Percentiles rank a stretch among this genome's conserved stretches.
Evolutionary conservation across 2,797 vertebrate genomes (phyloP).

Genomic region (Ctenopoma kingsleyae): DNA sequence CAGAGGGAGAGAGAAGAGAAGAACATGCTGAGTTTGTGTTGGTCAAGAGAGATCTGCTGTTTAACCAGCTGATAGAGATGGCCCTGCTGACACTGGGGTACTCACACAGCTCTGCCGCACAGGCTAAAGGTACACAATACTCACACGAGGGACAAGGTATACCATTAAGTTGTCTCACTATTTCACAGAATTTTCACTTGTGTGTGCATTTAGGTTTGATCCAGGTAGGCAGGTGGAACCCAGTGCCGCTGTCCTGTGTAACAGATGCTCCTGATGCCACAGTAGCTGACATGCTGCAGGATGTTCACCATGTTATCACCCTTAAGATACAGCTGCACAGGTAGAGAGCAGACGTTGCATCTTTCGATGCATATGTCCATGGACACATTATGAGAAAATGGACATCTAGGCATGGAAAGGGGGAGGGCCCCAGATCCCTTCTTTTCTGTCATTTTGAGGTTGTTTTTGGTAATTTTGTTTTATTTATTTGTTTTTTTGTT

Average conservation of each 20-base stretch:
- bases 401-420: too few relatives aligned
- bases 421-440: too few relatives aligned
- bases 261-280: slow-evolving; percentile 96
- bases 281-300: slow-evolving; percentile 97
- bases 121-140: slow-evolving; percentile 91
- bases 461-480: too few relatives aligned
- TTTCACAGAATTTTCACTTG: not conserved
- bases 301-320: slow-evolving; percentile 96
- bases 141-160: not conserved
- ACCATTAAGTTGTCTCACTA: not conserved
- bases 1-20: slow-evolving; percentile 90
- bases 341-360: slow-evolving; percentile 71
- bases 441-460: too few relatives aligned
- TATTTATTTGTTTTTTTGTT: too few relatives aligned
- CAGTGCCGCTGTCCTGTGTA: slow-evolving; percentile 94
- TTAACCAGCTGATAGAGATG: slow-evolving; percentile 97
- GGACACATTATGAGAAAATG: too few relatives aligned
- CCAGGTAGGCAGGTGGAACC: slow-evolving; percentile 98
- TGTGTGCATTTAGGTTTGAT: slow-evolving; percentile 87
- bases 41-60: slow-evolving; percentile 95
- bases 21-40: slow-evolving; percentile 96
- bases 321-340: slow-evolving; percentile 97
- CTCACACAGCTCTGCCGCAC: slow-evolving; percentile 95
- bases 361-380: not conserved
- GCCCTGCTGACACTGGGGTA: slow-evolving; percentile 95